Conservation (phyloP, 2,797 vertebrate genomes). For the Valencia hispanica region DNA sequence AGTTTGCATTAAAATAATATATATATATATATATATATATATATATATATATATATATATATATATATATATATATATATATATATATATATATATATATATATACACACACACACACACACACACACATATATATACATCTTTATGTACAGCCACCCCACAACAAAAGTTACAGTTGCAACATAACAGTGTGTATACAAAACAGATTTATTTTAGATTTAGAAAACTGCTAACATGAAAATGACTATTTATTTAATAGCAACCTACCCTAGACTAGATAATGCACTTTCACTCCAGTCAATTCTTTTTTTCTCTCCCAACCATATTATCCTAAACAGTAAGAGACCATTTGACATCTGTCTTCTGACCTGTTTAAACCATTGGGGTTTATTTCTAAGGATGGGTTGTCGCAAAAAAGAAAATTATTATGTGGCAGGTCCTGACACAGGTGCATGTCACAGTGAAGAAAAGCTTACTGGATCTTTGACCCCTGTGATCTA, state of each 20-base stretch:
- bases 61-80: too few species aligned
- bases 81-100: too few species aligned
- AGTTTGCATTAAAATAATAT: constrained; percentile 2
- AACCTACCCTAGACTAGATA: constrained; percentile 11
- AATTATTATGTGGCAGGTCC: constrained; percentile 48
- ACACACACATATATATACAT: too few species aligned
- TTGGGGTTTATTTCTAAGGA: constrained; percentile 49
- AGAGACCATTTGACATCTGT: constrained; percentile 42
- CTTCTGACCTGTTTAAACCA: constrained; percentile 65
- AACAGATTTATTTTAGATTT: neutral
- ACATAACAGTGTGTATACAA: neutral
- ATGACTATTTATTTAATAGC: constrained; percentile 12
- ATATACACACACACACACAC: too few species aligned
- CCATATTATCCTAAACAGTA: constrained; percentile 31
- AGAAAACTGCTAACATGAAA: constrained; percentile 22
- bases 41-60: too few species aligned
- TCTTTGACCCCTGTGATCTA: constrained; percentile 37
- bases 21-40: neutral
- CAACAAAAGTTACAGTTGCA: neutral
- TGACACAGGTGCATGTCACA: constrained; percentile 35
- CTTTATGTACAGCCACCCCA: too few species aligned
- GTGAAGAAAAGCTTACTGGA: constrained; percentile 43
- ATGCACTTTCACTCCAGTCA: constrained; percentile 16
- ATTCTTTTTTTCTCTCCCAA: constrained; percentile 16
- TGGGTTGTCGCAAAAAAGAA: constrained; percentile 29